Evolutionary conservation across 2,797 vertebrate species (phyloP).

Genomic region (Staurois parvus): DNA sequence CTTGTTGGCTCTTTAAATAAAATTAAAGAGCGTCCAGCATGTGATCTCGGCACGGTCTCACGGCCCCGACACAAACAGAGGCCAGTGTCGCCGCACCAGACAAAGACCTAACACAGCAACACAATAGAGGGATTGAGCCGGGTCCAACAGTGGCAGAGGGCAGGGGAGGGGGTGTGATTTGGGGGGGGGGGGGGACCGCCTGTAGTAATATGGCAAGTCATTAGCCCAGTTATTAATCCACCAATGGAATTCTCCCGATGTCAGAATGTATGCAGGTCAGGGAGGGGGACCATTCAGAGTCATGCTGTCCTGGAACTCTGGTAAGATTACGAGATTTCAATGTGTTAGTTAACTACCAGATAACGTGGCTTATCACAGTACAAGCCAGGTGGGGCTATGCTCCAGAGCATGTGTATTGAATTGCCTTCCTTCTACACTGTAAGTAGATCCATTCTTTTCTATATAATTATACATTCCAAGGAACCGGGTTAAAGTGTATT

Average conservation of each 20-base stretch:
- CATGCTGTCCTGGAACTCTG: background rate
- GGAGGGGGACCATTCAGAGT: background rate
- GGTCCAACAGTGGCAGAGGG: conserved; percentile 6
- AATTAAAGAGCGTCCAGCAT: background rate
- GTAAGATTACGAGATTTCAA: background rate
- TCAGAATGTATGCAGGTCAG: background rate
- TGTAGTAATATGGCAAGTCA: background rate
- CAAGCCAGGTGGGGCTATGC: background rate
- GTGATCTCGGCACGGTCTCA: background rate
- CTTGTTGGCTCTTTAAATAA: background rate
- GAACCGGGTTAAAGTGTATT: background rate
- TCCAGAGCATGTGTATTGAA: background rate
- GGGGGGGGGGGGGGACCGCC: background rate
- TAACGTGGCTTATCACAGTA: conserved; percentile 31
- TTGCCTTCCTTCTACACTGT: background rate
- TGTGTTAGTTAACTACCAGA: background rate
- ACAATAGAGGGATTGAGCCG: conserved; percentile 35
- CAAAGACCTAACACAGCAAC: conserved; percentile 10
- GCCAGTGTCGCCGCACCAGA: background rate
- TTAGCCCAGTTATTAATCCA: background rate
- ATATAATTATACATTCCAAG: background rate
- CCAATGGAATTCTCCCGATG: background rate
- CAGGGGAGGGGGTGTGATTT: background rate
- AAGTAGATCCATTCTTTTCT: background rate
- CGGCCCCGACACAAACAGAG: background rate